phyloP scores from a whole-genome alignment of 1,140 invertebrate genomes.

The Aphaenogaster rudis region DNA sequence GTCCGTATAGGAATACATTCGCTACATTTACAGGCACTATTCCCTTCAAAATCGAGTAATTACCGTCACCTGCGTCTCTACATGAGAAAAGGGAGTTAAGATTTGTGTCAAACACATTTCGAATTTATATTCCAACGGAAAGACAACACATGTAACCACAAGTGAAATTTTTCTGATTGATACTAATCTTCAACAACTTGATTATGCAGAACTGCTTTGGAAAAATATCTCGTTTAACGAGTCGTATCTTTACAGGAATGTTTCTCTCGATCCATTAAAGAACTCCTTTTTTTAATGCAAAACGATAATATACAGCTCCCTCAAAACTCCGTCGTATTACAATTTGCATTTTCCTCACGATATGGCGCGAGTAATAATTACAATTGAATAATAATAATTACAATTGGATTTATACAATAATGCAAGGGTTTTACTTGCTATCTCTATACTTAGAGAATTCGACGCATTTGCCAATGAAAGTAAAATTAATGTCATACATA shows the following conservation, averaged over 20 bases:
- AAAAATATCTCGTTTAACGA: conserved; percentile 34
- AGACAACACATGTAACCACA: conserved; percentile 44
- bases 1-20: conserved; percentile 64
- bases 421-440: neutral
- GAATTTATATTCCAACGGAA: conserved; percentile 36
- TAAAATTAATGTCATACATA: conserved; percentile 18
- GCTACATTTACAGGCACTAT: conserved; percentile 78
- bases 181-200: conserved; percentile 45
- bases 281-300: conserved; percentile 33
- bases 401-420: conserved; percentile 25
- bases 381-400: conserved; percentile 21
- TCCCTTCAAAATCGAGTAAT: conserved; percentile 65
- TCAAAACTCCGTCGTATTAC: conserved; percentile 1
- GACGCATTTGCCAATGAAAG: neutral
- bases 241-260: conserved; percentile 39
- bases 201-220: conserved; percentile 36
- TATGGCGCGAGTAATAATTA: conserved; percentile 6
- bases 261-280: conserved; percentile 17
- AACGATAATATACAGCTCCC: neutral
- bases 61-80: conserved; percentile 63
- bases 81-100: conserved; percentile 16
- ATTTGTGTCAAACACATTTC: conserved; percentile 37
- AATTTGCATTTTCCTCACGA: neutral
- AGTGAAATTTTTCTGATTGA: conserved; percentile 18
- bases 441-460: neutral